phyloP scores from a whole-genome alignment of 2,797 vertebrate genomes.

The Neosilurus hyrtlii region DNA sequence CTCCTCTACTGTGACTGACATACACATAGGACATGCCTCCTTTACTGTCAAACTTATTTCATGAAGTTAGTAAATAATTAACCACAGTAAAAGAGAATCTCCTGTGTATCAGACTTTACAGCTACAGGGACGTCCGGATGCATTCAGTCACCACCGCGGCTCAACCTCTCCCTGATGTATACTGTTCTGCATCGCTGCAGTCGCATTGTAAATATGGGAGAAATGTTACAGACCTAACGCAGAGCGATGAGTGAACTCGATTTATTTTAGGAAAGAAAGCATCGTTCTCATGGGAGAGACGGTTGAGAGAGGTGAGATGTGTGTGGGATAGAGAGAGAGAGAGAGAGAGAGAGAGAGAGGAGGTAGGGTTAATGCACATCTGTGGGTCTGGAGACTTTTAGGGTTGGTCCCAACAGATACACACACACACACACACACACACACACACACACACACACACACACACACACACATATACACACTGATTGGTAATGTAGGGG shows the following conservation, averaged over 20 bases:
- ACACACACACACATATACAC: slow-evolving; percentile 14
- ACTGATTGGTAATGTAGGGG: slow-evolving; percentile 24
- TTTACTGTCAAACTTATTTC: neutral
- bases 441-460: slow-evolving; percentile 4
- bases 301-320: slow-evolving; percentile 9
- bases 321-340: neutral
- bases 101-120: neutral
- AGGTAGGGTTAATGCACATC: neutral
- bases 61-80: neutral
- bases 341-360: neutral
- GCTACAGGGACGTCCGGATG: neutral
- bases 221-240: neutral
- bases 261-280: slow-evolving; percentile 41
- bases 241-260: slow-evolving; percentile 7
- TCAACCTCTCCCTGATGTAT: neutral
- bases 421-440: neutral
- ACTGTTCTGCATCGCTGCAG: neutral
- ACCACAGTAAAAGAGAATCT: neutral
- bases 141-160: neutral
- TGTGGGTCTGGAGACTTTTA: slow-evolving; percentile 7
- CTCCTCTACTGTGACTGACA: neutral
- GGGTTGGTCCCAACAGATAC: slow-evolving; percentile 9
- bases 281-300: slow-evolving; percentile 21
- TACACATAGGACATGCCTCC: neutral
- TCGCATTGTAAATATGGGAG: neutral